Evolutionary conservation across 2,797 vertebrate genomes (phyloP).

Genomic region (Heterohyrax brucei): DNA sequence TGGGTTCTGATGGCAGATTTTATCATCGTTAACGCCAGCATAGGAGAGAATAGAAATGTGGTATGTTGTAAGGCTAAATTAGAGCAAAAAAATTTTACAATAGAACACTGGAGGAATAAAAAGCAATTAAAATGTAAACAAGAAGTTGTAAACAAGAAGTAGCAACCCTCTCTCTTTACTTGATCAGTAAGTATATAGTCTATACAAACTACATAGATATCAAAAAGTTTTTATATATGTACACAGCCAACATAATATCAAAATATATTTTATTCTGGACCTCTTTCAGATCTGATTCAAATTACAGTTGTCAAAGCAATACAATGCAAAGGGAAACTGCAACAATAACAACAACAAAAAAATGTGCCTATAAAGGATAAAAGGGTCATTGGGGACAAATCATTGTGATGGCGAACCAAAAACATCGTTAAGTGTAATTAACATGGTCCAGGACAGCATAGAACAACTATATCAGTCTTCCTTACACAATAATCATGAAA

Average conservation of each 20-base stretch:
- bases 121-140: slow-evolving; percentile 81
- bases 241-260: slow-evolving; percentile 95
- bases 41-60: slow-evolving; percentile 68
- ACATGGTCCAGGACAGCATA: slow-evolving; percentile 96
- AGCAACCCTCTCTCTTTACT: slow-evolving; percentile 76
- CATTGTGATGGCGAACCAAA: slow-evolving; percentile 94
- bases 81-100: slow-evolving; percentile 80
- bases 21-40: slow-evolving; percentile 42
- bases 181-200: slow-evolving; percentile 69
- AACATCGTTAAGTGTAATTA: slow-evolving; percentile 94
- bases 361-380: slow-evolving; percentile 93
- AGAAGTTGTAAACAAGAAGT: slow-evolving; percentile 81
- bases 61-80: slow-evolving; percentile 77
- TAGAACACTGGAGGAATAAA: slow-evolving; percentile 69
- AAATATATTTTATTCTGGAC: slow-evolving; percentile 99
- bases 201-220: slow-evolving; percentile 73
- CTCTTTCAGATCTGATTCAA: slow-evolving; percentile 98
- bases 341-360: slow-evolving; percentile 90
- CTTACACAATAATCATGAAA: slow-evolving; percentile 96
- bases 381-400: slow-evolving; percentile 92
- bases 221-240: slow-evolving; percentile 86
- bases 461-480: slow-evolving; percentile 94
- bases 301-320: slow-evolving; percentile 99
- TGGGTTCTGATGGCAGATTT: slow-evolving; percentile 69
- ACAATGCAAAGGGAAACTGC: slow-evolving; percentile 96